Evolutionary conservation across 2,113 vertebrate species (phyloP), one percentile per base, ranked within the genome.

Genomic region (Corythornis vintsioides): DNA sequence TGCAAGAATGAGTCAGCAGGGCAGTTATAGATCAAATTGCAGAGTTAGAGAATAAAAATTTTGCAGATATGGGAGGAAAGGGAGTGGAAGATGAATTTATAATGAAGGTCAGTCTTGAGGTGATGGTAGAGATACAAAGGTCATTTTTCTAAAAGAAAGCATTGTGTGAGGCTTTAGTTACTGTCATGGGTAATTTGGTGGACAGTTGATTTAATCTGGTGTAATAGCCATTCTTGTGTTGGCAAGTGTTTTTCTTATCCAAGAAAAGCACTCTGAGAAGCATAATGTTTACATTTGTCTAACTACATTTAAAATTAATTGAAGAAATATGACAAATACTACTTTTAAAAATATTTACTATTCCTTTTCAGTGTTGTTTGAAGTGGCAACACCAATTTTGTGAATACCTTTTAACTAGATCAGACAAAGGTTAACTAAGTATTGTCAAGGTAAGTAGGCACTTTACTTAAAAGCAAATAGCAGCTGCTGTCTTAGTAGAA

Each of bases 401-500:
- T 63, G 48, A 78, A 73, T 72, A 72, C 50, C 15, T 81, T 76
- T 18, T 91, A 85, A 55, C n/a, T 72, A 85, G n/a, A 52, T 89
- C 73, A 55, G 60, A 15, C 29, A 73, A 87, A 83, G 28, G 45
- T 74, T 87, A 69, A 69, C 35, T 91, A 87, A 60, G 86, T 85
- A 90, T 19, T 47, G 77, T 86, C 43, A 67, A 80, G 83, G 26
- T 82, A 78, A 53, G 42, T 11, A 77, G 48, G 18, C 18, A 90
- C 14, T 83, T 83, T 61, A 94, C 31, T 77, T 82, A 86, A 94
- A 87, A 93, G 55, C 26, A 83, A 81, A 76, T 73, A 92, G 28
- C 47, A 92, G 63, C 26, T 85, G 20, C 33, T 90, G 22, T 40
- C 74, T 97, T 90, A 91, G 40, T 40, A 80, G 45, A 90, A 71